These are phyloP conservation scores for Acanthosoma haemorrhoidale DNA, from an alignment of 2,888 invertebrate species.

Conservation along the genomic window DNA sequence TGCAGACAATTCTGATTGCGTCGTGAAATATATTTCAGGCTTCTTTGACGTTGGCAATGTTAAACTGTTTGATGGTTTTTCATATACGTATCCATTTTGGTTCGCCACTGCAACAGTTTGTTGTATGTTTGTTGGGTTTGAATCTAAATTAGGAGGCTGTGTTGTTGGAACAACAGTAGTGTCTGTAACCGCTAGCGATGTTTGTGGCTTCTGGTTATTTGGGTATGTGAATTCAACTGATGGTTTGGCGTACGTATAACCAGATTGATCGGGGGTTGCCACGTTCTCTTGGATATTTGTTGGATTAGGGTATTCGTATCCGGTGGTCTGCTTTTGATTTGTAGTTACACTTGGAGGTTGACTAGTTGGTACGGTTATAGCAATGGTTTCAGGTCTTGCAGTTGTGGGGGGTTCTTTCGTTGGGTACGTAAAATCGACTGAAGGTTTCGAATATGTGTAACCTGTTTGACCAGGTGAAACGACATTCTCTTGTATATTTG, in stretches of 20 bases:
- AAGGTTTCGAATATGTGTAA: slow-evolving; percentile 1
- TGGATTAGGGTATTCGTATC: slow-evolving; percentile 26
- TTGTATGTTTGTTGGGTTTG: neutral
- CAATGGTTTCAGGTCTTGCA: neutral
- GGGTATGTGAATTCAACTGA: slow-evolving; percentile 19
- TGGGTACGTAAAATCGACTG: neutral
- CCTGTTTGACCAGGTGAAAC: neutral
- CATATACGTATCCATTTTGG: slow-evolving; percentile 2
- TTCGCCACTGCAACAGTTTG: neutral
- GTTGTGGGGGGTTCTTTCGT: neutral
- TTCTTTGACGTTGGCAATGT: neutral
- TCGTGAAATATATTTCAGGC: neutral
- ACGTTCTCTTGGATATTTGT: slow-evolving; percentile 20
- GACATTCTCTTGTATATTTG: neutral
- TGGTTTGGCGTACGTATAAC: slow-evolving; percentile 32
- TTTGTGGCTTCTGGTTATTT: neutral
- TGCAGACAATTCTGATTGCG: no score
- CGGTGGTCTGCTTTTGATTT: neutral
- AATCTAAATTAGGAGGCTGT: neutral
- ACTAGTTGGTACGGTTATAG: neutral
- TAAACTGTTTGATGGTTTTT: neutral
- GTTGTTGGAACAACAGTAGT: neutral
- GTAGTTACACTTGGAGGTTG: neutral
- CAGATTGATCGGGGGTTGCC: neutral
- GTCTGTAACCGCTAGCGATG: neutral